Evolutionary conservation across 2,888 invertebrate genomes (phyloP).

Genomic region (Eulithis testata): DNA sequence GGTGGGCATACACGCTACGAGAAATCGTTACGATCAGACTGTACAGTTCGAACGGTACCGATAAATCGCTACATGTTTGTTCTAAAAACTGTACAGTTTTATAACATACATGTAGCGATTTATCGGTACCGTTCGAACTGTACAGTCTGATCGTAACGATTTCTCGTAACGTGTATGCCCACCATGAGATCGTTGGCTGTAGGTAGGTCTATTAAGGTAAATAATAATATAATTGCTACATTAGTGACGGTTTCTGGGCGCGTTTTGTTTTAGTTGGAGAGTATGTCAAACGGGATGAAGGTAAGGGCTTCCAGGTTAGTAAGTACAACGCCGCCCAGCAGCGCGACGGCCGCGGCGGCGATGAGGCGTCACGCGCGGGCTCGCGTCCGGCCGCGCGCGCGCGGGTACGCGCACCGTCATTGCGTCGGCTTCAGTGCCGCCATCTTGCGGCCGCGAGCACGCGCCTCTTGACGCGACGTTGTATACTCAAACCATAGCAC

Average conservation of each 20-base stretch:
- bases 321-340: constrained; percentile 67
- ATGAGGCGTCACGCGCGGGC: constrained; percentile 79
- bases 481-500: constrained; percentile 97
- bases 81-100: too few species aligned
- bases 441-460: constrained; percentile 91
- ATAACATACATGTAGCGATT: too few species aligned
- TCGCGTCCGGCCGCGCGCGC: constrained; percentile 56
- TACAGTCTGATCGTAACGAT: too few species aligned
- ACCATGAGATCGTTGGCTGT: too few species aligned
- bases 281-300: constrained; percentile 48
- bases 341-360: constrained; percentile 68
- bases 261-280: constrained; percentile 13
- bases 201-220: too few species aligned
- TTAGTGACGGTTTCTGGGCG: not conserved
- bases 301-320: constrained; percentile 56
- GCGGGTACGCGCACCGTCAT: constrained; percentile 87
- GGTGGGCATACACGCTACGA: too few species aligned
- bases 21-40: too few species aligned
- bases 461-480: constrained; percentile 92
- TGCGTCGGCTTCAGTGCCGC: constrained; percentile 91
- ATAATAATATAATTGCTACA: too few species aligned
- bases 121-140: too few species aligned
- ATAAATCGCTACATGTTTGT: too few species aligned
- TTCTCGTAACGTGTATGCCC: too few species aligned
- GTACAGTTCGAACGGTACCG: too few species aligned